A percentile compares a stretch with the other conserved stretches of the same genome.
phyloP scores from a whole-genome alignment of 2,888 invertebrate species.

The Corbicula japonica region DNA sequence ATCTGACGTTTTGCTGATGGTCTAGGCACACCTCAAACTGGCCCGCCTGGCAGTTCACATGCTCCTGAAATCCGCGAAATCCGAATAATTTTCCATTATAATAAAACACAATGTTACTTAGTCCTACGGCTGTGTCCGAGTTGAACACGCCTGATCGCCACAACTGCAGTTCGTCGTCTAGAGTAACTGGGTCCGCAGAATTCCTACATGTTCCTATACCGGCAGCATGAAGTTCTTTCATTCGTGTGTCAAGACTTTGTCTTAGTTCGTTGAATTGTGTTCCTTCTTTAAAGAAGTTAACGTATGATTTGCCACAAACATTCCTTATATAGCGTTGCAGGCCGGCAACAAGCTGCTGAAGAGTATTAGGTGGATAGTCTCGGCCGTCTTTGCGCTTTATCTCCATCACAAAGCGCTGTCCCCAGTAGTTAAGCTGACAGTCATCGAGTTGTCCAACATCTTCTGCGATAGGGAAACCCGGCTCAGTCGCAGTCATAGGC shows the following conservation, averaged over 20 bases:
- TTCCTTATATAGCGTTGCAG: conserved; percentile 6
- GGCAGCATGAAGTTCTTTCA: conserved; percentile 5
- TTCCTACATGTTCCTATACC: background rate
- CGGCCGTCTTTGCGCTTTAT: conserved; percentile 9
- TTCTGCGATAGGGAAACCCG: conserved; percentile 13
- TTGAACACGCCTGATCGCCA: conserved; percentile 15
- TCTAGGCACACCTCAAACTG: background rate
- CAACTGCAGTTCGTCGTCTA: background rate
- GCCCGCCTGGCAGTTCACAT: background rate
- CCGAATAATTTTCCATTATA: conserved; percentile 27
- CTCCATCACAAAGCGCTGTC: conserved; percentile 1
- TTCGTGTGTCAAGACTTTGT: background rate
- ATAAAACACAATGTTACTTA: conserved; percentile 16
- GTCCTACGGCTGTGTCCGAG: background rate
- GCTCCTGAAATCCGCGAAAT: conserved; percentile 14
- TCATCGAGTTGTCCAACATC: background rate
- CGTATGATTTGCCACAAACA: background rate
- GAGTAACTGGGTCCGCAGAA: background rate
- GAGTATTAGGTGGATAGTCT: conserved; percentile 22
- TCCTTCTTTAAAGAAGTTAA: background rate
- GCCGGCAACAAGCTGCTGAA: background rate
- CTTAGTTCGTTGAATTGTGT: background rate
- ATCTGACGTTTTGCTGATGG: background rate
- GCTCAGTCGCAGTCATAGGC: conserved; percentile 1
- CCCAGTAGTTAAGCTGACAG: conserved; percentile 5